Evolutionary conservation across 2,113 vertebrate genomes (phyloP), one percentile per base, ranked within the genome.

Genomic region (Epinephelus moara): DNA sequence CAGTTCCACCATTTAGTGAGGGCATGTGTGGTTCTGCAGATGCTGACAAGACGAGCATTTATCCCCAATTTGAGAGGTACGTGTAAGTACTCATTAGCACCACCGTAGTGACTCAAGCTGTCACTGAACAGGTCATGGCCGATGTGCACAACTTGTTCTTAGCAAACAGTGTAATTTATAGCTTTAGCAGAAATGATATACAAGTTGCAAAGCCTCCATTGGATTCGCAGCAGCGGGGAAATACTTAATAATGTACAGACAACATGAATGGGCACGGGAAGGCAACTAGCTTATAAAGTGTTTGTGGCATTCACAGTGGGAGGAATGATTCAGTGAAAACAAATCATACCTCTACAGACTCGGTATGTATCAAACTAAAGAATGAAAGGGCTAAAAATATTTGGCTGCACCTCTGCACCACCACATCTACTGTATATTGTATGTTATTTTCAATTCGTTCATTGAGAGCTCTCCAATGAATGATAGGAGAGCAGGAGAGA

Each of bases 191-290:
- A 47, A 47, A 47, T 23, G 0, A 68, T 68, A 15, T 49, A 23
- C 23, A 18, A 37, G 42, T 61, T 55, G 10, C 3, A 50, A 42
- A 47, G 47, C 11, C 2, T 59, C 1, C 6, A 11, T 33, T 55
- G 25, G 3, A 47, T 80, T 30, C 30, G 14, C n/a, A 6, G 12
- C 37, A 49, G 33, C 8, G 21, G 5, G 15, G 19, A 67, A 55
- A 49, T 13, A 6, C 9, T 47, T 25, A 0, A 4, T 40, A 49
- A 25, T 68, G 11, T 33, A 42, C 3, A 57, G 37, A 75, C 75
- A 70, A 17, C 76, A 62, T 75, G n/a, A 70, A 80, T 85, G 17
- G 40, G 40, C 62, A 27, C 12, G 5, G 37, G 14, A 63, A 64
- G 42, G 27, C 25, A 13, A 23, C 40, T 19, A 13, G 5, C 15